Base-by-base conservation (phyloP, 1,140 invertebrate species). In the Pseudomyrmex flavicornis region DNA sequence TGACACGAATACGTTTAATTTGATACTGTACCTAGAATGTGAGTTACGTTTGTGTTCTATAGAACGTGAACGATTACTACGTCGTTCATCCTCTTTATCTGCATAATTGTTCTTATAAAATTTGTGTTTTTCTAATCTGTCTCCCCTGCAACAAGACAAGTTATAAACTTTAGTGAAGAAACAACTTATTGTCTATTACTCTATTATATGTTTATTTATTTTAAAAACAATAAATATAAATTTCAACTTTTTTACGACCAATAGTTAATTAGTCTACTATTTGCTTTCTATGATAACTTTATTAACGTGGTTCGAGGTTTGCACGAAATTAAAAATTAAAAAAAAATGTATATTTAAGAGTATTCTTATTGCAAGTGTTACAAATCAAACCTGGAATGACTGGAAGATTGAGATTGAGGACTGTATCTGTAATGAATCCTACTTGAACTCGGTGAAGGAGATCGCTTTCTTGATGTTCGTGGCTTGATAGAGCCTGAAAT, bases 21-120 rank as follows among this genome's bases (percentile, higher is more conserved):
- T 61, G 44, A 35, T 54, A 52, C 13, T 5, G 10, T 85, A 88
- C 87, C 72, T 88, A 2, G 79, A 69, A 76, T 73, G 20, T 48
- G 63, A 82, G 7, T 74, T 59, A 48, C 63, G 70, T 52, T 84
- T 65, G n/a, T 75, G 52, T 2, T 86, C 84, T 58, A 59, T 63
- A 4, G 87, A 88, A 82, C n/a, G 70, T 2, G 87, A 86, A 65
- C 72, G 70, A 75, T 82, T 61, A 26, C 2, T 54, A 35, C 35
- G 22, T 50, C 48, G 62, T 69, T 9, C 17, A n/a, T 68, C 52
- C 3, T 70, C 69, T 59, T 56, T 35, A 22, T 74, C 80, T n/a
- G 8, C 22, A 73, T 86, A 54, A 66, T 50, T 84, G 0, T 84
- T 58, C 54, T 54, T 70, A 20, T 56, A 58, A 1, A 86, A 80